Base-by-base conservation (phyloP, 1,140 invertebrate genomes). In the Tenebrio molitor region DNA sequence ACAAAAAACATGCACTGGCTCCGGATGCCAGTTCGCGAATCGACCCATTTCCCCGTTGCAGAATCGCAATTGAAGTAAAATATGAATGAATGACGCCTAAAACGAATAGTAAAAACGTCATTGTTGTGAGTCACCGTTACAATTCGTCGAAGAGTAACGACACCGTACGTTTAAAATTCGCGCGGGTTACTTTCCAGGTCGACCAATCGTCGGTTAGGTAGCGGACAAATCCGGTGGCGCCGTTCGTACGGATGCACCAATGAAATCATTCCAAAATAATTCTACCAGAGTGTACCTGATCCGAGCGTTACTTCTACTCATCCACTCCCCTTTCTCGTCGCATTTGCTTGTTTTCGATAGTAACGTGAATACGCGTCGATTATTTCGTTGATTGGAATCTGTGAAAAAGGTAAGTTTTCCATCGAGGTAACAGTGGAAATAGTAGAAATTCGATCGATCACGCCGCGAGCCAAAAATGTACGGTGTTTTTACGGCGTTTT, bases 221-320 rank as follows among this genome's bases (percentile, higher is more conserved):
- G 10, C 23, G 0, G 10, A 29, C 50, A 21, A 58, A 58, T 58
- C 23, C 1, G 3, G n/a, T 1, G 1, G 1, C 10, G 0, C 14
- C 5, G 10, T 10, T 23, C 19, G 5, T 2, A 16, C 0, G 1
- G 15, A 8, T 14, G 7, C 10, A 23, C 64, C 64, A 66, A 66
- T 66, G 25, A 42, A 66, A 66, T 66, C 64, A 66, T 66, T 66
- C 36, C 36, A 29, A 42, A 42, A 66, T 66, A 66, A 66, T 66
- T 66, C 64, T 44, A 66, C 17, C 36, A 44, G 36, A 41, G 62
- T 39, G 33, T 42, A 39, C 62, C 62, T 42, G 33, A 39, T 64
- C 19, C 17, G 34, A 42, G 19, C 64, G 34, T 42, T 66, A 65
- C 36, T 25, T 66, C 42, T 19, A 25, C 42, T 66, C 64, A 17